Evolutionary conservation across 1,140 invertebrate species (phyloP).

Genomic region (Samia ricini): DNA sequence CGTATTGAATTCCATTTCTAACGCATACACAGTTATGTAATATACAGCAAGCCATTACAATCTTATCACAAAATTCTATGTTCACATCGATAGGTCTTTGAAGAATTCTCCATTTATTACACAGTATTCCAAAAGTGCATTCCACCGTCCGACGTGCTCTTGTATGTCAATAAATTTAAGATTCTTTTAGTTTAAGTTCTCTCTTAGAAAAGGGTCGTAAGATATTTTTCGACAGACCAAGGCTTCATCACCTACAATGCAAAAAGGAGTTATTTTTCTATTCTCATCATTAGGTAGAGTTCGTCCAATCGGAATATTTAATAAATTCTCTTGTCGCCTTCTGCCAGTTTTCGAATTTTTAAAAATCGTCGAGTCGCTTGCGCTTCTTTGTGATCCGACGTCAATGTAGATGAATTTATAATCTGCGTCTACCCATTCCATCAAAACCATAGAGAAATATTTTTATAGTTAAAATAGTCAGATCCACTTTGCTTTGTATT

Average conservation of each 20-base stretch:
- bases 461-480: too few species aligned
- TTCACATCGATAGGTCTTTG: slow-evolving; percentile 13
- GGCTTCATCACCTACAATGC: slow-evolving; percentile 5
- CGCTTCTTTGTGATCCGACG: too few species aligned
- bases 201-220: slow-evolving; percentile 14
- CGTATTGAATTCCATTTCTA: slow-evolving; percentile 14
- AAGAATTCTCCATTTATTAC: slow-evolving; percentile 16
- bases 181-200: slow-evolving; percentile 12
- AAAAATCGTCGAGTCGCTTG: too few species aligned
- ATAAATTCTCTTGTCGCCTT: slow-evolving; percentile 11
- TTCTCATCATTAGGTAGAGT: slow-evolving; percentile 17
- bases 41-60: slow-evolving; percentile 16
- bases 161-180: slow-evolving; percentile 14
- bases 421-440: too few species aligned
- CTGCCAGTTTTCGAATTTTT: slow-evolving; percentile 29
- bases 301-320: slow-evolving; percentile 26
- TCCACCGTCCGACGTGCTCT: slow-evolving; percentile 13
- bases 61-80: slow-evolving; percentile 15
- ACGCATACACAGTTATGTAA: slow-evolving; percentile 14
- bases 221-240: slow-evolving; percentile 12
- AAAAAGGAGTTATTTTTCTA: slow-evolving; percentile 14
- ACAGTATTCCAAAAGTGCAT: too few species aligned
- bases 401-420: too few species aligned
- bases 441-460: too few species aligned
- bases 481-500: too few species aligned